phyloP scores from a whole-genome alignment of 2,113 vertebrate species.

The Urocitellus parryii region DNA sequence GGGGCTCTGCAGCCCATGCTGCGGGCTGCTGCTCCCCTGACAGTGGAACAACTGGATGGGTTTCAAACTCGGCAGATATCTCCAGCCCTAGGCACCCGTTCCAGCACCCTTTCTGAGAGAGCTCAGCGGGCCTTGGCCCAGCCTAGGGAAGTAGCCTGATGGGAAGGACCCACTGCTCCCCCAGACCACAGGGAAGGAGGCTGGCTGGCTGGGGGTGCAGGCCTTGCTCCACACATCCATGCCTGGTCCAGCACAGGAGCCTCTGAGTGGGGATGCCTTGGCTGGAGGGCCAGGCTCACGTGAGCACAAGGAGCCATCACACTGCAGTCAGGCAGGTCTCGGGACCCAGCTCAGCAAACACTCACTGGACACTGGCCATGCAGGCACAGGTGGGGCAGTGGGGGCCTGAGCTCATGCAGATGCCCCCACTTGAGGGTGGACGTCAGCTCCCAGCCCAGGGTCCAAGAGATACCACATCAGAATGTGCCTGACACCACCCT shows the following conservation, averaged over 20 bases:
- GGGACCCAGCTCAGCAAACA: no score
- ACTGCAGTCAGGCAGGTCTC: neutral
- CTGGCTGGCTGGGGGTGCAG: neutral
- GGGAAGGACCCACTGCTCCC: no score
- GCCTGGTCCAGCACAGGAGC: no score
- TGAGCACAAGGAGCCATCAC: accelerated
- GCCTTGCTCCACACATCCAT: no score
- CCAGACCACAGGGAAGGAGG: accelerated
- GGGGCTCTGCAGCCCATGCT: no score
- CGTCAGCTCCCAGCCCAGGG: neutral
- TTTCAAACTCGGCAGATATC: no score
- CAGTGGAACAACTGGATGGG: neutral
- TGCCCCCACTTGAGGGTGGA: accelerated
- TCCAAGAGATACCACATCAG: no score
- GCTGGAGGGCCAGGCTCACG: no score
- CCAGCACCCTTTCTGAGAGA: neutral
- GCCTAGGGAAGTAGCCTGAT: no score
- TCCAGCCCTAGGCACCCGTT: neutral
- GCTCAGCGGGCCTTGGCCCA: accelerated
- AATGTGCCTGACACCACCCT: no score
- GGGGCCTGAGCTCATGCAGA: neutral
- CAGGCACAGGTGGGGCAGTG: accelerated
- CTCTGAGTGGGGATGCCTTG: neutral
- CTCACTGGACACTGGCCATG: neutral
- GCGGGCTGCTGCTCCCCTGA: neutral